phyloP scores from a whole-genome alignment of 2,888 invertebrate species.

The Neoitamus cyanurus region DNA sequence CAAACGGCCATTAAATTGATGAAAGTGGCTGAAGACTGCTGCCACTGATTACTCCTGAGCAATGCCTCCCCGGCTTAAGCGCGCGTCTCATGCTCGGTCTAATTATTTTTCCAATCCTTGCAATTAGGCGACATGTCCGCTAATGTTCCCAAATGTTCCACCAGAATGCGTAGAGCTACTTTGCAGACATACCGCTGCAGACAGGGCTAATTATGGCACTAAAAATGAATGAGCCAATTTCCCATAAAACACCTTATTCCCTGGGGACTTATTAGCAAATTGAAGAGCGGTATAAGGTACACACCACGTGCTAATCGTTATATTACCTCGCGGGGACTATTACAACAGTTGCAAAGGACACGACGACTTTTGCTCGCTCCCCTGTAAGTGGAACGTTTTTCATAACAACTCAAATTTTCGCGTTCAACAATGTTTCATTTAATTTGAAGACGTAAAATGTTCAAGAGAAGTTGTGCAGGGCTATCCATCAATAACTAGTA shows the following conservation, averaged over 20 bases:
- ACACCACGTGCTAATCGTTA: neutral
- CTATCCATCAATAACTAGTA: no score
- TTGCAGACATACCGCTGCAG: neutral
- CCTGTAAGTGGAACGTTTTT: no score
- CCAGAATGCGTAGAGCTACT: neutral
- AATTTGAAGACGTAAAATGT: no score
- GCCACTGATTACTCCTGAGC: neutral
- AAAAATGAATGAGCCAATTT: constrained; percentile 16
- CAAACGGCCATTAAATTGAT: constrained; percentile 37
- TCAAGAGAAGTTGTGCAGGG: no score
- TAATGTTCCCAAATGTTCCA: neutral
- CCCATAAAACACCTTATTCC: neutral
- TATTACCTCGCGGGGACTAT: neutral
- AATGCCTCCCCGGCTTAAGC: neutral
- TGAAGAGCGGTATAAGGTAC: neutral
- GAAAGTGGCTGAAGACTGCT: neutral
- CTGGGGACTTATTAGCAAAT: neutral
- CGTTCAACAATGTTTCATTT: no score
- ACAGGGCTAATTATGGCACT: constrained; percentile 18
- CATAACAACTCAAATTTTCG: no score
- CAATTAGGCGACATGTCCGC: constrained; percentile 18
- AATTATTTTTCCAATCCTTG: constrained; percentile 27
- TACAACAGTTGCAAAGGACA: neutral
- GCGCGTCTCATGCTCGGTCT: neutral
- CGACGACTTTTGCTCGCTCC: no score